Evolutionary conservation across 2,113 vertebrate genomes (phyloP).

Genomic region (Microtus pennsylvanicus): DNA sequence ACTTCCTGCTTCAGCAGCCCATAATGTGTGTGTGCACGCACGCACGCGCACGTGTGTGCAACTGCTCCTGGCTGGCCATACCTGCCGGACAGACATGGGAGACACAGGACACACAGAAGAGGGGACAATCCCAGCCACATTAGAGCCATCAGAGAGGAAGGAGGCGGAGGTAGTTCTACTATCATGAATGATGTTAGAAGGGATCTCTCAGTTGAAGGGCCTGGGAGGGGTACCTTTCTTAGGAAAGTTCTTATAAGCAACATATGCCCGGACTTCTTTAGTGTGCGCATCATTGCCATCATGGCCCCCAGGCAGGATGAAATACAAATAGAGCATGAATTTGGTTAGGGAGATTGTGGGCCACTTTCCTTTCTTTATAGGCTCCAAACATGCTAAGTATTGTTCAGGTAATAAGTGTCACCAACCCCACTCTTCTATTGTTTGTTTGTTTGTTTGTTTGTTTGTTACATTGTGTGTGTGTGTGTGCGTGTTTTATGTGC

Average conservation of each 20-base stretch:
- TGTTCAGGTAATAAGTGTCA: not conserved
- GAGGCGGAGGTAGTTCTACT: not conserved
- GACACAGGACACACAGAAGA: not conserved
- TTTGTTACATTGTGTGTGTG: not conserved
- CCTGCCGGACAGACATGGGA: not conserved
- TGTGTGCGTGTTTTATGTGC: not conserved
- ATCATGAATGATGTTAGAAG: not conserved
- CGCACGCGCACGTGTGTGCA: too few relatives aligned
- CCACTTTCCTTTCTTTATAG: conserved; percentile 5
- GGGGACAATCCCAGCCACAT: not conserved
- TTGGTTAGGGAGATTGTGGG: not conserved
- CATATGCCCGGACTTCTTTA: not conserved
- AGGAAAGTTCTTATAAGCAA: not conserved
- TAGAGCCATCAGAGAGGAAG: not conserved
- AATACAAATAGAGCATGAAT: not conserved
- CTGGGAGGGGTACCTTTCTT: not conserved
- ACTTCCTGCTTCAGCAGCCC: conserved; percentile 49
- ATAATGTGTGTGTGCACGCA: not conserved
- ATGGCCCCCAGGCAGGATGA: conserved; percentile 2
- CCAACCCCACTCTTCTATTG: not conserved
- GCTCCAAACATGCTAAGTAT: not conserved
- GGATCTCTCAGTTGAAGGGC: not conserved
- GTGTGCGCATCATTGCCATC: not conserved
- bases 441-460: not conserved
- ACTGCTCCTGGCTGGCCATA: not conserved